Conservation (phyloP, 53 echinoderm and acorn worm genomes). For the Crossaster papposus region DNA sequence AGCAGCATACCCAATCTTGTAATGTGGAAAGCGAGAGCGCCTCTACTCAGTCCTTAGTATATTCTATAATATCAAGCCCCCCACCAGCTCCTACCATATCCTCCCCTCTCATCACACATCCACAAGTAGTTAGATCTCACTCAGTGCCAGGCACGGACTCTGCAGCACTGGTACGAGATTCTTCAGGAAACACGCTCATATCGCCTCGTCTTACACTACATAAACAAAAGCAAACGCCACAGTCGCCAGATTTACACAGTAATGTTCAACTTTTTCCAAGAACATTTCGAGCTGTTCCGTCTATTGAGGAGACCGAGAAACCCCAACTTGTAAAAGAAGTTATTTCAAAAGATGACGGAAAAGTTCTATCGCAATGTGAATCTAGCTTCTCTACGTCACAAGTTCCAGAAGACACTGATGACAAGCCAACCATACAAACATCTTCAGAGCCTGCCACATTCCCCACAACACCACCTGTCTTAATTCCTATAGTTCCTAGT, state of each 20-base stretch:
- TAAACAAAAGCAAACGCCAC: background rate
- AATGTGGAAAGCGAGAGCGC: conserved; percentile 1
- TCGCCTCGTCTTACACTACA: conserved; percentile 38
- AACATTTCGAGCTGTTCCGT: background rate
- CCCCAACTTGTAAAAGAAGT: background rate
- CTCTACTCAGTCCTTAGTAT: conserved; percentile 14
- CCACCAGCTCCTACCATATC: conserved; percentile 27
- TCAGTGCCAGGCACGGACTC: conserved; percentile 24
- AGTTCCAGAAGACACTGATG: background rate
- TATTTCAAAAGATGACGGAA: background rate
- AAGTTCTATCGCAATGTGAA: background rate
- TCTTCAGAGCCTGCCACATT: background rate
- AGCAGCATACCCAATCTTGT: background rate
- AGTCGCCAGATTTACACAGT: background rate
- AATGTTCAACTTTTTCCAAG: background rate
- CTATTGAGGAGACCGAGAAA: background rate
- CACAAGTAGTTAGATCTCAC: conserved; percentile 5
- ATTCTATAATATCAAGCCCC: conserved; percentile 11
- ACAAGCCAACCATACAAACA: background rate
- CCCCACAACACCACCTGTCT: background rate
- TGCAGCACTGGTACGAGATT: background rate
- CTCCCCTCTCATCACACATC: conserved; percentile 14
- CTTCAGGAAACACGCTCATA: conserved; percentile 47
- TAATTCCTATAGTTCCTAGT: background rate
- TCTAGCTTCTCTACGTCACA: background rate